Evolutionary conservation across 1,140 invertebrate species (phyloP).

Genomic region (Drosophila orena): DNA sequence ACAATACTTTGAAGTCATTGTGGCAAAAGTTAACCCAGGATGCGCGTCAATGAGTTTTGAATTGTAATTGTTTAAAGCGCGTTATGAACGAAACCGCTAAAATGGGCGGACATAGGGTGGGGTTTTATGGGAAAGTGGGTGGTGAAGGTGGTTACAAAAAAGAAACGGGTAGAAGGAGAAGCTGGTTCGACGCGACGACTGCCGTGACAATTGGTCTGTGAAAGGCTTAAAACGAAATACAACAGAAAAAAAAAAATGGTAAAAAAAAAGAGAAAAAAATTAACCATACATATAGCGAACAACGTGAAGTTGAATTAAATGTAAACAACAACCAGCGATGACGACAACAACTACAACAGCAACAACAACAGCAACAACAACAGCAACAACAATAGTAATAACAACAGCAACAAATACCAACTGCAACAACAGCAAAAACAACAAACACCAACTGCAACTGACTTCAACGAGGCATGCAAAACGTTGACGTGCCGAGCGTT

Average conservation of each 20-base stretch:
- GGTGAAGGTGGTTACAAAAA: constrained; percentile 2
- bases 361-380: constrained; percentile 11
- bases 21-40: constrained; percentile 60
- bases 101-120: neutral
- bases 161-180: neutral
- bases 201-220: constrained; percentile 81
- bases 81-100: constrained; percentile 32
- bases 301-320: constrained; percentile 60
- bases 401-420: constrained; percentile 37
- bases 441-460: constrained; percentile 50
- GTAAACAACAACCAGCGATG: constrained; percentile 47
- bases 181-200: constrained; percentile 52
- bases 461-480: constrained; percentile 82
- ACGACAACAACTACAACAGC: constrained; percentile 34
- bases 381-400: constrained; percentile 32
- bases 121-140: too few species aligned
- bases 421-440: constrained; percentile 43
- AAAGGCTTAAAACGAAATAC: constrained; percentile 80
- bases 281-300: constrained; percentile 17
- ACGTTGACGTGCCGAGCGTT: constrained; percentile 75
- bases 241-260: constrained; percentile 26
- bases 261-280: constrained; percentile 29
- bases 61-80: constrained; percentile 82
- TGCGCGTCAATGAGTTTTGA: constrained; percentile 83
- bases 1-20: constrained; percentile 75